These are phyloP conservation scores for Tinamus guttatus DNA, from an alignment of 2,113 vertebrate genomes.

Conservation along the genomic window DNA sequence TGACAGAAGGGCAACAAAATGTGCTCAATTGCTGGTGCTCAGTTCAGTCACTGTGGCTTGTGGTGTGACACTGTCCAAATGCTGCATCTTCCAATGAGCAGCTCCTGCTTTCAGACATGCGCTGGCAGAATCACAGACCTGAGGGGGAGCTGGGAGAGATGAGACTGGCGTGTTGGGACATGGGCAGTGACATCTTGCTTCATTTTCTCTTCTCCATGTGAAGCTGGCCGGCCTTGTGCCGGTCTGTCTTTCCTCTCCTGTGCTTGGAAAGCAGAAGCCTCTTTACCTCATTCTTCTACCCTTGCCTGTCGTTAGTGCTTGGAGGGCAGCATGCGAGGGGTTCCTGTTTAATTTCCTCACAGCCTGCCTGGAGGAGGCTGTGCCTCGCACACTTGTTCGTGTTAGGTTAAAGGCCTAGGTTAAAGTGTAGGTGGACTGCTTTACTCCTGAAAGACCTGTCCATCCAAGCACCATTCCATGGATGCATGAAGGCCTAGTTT, in stretches of 20 bases:
- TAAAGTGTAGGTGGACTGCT: not conserved
- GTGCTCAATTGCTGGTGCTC: not conserved
- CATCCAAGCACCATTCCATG: not conserved
- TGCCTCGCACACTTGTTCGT: not conserved
- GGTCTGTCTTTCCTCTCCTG: not conserved
- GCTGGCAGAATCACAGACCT: not conserved
- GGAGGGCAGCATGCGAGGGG: rapidly evolving
- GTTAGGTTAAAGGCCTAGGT: not conserved
- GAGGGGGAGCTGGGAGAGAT: not conserved
- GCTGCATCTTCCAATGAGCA: not conserved
- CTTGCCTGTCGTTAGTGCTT: not conserved
- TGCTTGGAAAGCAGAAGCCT: not conserved
- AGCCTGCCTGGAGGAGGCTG: not conserved
- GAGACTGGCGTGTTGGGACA: not conserved
- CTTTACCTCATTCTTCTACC: not conserved
- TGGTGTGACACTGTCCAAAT: not conserved
- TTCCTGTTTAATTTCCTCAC: not conserved
- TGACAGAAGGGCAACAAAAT: not conserved
- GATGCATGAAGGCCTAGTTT: not conserved
- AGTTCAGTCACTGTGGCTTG: not conserved
- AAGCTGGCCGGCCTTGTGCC: not conserved
- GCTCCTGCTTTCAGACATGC: not conserved
- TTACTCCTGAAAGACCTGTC: not conserved
- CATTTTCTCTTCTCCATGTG: not conserved
- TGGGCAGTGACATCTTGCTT: not conserved